A percentile compares a stretch with the other conserved stretches of the same genome.
These are phyloP conservation scores for Ophion obscuratus DNA, from an alignment of 2,888 invertebrate species.

Conservation along the genomic window DNA sequence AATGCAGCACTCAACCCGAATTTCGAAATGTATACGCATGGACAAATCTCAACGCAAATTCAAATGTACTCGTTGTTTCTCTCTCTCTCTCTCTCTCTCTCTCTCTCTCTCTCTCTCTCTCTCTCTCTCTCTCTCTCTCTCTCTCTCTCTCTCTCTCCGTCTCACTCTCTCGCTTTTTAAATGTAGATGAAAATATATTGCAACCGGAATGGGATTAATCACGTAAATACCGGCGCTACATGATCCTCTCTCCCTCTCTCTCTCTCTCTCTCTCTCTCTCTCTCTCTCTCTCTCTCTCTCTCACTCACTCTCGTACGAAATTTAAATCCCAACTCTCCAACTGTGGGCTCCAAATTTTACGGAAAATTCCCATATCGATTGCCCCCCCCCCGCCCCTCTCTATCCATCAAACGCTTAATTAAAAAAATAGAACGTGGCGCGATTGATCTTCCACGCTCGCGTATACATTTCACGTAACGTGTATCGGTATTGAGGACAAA, in stretches of 20 bases:
- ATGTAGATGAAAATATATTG: constrained; percentile 52
- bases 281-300: neutral
- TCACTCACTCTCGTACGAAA: neutral
- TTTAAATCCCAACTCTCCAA: constrained; percentile 27
- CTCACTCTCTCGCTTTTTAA: neutral
- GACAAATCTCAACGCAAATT: constrained; percentile 37
- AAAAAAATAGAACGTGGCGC: constrained; percentile 19
- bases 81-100: neutral
- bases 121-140: no score
- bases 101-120: neutral
- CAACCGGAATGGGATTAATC: constrained; percentile 26
- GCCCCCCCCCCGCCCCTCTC: neutral
- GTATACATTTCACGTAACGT: neutral
- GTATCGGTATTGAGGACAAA: neutral
- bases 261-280: neutral
- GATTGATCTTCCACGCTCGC: constrained; percentile 4
- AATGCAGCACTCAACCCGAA: constrained; percentile 1
- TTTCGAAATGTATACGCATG: constrained; percentile 14
- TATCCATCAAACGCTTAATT: constrained; percentile 28
- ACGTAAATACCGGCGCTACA: constrained; percentile 17
- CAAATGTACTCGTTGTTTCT: constrained; percentile 24
- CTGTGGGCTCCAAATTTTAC: neutral
- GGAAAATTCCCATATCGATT: constrained; percentile 32
- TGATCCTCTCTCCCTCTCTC: neutral
- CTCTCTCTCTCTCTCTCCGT: neutral